These are phyloP conservation scores for Sweltsa coloradensis DNA, from an alignment of 1,140 invertebrate species.

Conservation along the genomic window DNA sequence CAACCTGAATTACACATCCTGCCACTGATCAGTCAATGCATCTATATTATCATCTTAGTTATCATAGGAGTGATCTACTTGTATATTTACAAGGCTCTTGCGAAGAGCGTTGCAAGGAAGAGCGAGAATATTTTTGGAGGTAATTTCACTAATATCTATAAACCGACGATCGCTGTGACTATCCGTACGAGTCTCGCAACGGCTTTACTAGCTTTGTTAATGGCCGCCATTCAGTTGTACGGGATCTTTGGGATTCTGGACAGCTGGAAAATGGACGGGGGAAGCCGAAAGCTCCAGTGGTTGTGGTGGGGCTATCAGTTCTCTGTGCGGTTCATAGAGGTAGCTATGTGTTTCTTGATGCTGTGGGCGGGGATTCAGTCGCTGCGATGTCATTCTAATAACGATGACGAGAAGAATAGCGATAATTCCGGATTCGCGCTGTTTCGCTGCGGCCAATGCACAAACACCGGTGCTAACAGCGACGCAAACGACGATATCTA, in stretches of 20 bases:
- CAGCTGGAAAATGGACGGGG: conserved; percentile 19
- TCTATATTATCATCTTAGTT: conserved; percentile 66
- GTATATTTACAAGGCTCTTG: conserved; percentile 54
- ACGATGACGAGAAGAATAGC: conserved; percentile 34
- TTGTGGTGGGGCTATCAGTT: conserved; percentile 83
- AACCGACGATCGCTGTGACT: conserved; percentile 48
- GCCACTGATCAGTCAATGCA: conserved; percentile 65
- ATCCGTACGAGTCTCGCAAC: conserved; percentile 77
- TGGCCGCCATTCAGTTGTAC: conserved; percentile 70
- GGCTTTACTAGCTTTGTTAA: conserved; percentile 65
- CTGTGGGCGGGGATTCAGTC: conserved; percentile 55
- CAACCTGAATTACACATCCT: conserved; percentile 39
- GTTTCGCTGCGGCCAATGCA: conserved; percentile 51
- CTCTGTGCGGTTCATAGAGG: conserved; percentile 66
- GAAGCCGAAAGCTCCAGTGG: conserved; percentile 47
- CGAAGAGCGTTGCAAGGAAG: conserved; percentile 29
- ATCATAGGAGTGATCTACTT: conserved; percentile 71
- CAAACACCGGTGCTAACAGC: conserved; percentile 17
- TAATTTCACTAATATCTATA: conserved; percentile 27
- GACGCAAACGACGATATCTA: conserved; percentile 52
- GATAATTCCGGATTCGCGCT: conserved; percentile 51
- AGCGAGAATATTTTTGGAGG: conserved; percentile 28
- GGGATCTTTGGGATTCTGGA: conserved; percentile 61
- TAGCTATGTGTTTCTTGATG: conserved; percentile 66
- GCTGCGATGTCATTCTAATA: conserved; percentile 20